phyloP scores from a whole-genome alignment of 1,140 invertebrate species.

The Spodoptera frugiperda region DNA sequence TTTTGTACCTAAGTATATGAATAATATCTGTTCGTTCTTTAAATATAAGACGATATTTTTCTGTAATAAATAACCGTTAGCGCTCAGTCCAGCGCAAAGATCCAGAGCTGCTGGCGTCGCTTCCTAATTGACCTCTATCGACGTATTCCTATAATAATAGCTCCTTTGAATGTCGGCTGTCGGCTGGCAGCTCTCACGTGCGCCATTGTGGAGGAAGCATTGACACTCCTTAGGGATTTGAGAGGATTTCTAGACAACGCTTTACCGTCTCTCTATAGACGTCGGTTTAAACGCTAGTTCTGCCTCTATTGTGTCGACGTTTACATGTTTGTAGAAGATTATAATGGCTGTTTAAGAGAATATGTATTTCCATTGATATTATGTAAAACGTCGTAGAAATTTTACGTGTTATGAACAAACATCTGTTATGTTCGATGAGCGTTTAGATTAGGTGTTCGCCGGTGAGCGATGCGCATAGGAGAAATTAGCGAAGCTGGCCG shows the following conservation, averaged over 20 bases:
- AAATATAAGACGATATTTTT: neutral
- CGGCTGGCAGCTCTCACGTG: conserved; percentile 64
- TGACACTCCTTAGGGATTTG: conserved; percentile 73
- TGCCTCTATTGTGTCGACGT: conserved; percentile 47
- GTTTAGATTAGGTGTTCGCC: conserved; percentile 48
- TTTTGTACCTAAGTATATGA: neutral
- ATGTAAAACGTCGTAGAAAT: conserved; percentile 10
- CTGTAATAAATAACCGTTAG: neutral
- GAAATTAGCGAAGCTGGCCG: conserved; percentile 73
- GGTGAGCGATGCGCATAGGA: conserved; percentile 58
- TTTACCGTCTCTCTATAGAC: conserved; percentile 48
- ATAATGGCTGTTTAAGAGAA: conserved; percentile 19
- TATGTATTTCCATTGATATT: conserved; percentile 7
- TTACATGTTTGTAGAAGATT: conserved; percentile 46
- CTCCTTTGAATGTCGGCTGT: conserved; percentile 76
- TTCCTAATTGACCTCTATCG: conserved; percentile 76
- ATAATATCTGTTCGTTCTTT: neutral
- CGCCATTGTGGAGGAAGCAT: conserved; percentile 64
- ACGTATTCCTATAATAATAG: conserved; percentile 68
- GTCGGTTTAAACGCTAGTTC: conserved; percentile 47
- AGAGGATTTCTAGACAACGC: conserved; percentile 66
- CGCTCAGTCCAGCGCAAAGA: neutral
- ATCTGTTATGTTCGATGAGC: neutral
- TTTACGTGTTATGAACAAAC: neutral
- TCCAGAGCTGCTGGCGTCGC: conserved; percentile 45